Conservation (phyloP, 2,113 vertebrate genomes). For the Muntiacus reevesi region DNA sequence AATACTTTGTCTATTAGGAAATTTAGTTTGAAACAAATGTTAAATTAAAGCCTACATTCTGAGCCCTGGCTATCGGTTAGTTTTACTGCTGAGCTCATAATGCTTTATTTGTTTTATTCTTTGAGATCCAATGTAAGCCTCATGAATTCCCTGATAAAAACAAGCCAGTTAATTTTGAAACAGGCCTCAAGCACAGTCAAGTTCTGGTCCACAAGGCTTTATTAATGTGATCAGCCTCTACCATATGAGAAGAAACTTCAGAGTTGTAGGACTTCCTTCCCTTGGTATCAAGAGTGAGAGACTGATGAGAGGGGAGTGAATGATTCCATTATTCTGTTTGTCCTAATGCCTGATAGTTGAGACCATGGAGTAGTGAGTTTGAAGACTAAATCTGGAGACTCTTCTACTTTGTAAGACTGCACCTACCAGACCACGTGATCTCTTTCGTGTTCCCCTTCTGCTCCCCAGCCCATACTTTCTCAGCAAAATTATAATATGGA, state of each 20-base stretch:
- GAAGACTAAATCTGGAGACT: background rate
- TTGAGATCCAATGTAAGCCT: background rate
- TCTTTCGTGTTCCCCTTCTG: background rate
- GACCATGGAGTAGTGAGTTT: background rate
- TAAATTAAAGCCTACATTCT: background rate
- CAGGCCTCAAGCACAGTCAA: background rate
- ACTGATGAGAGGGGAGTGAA: background rate
- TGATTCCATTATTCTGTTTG: background rate
- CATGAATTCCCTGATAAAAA: background rate
- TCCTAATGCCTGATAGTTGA: background rate
- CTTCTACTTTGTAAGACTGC: background rate
- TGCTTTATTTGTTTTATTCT: slow-evolving; percentile 7
- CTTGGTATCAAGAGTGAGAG: background rate
- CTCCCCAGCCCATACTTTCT: background rate
- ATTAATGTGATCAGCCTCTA: background rate
- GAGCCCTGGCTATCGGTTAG: background rate
- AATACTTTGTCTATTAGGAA: slow-evolving; percentile 7
- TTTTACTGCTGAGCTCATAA: background rate
- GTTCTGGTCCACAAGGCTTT: background rate
- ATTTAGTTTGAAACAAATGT: background rate
- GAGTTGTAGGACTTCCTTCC: background rate
- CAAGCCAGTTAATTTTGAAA: background rate
- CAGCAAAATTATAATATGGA: background rate
- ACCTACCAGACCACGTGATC: background rate
- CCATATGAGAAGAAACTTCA: background rate